A percentile compares a stretch with the other conserved stretches of the same genome.
Conservation (phyloP, 2,797 vertebrate genomes). For the Phaenicophaeus curvirostris region DNA sequence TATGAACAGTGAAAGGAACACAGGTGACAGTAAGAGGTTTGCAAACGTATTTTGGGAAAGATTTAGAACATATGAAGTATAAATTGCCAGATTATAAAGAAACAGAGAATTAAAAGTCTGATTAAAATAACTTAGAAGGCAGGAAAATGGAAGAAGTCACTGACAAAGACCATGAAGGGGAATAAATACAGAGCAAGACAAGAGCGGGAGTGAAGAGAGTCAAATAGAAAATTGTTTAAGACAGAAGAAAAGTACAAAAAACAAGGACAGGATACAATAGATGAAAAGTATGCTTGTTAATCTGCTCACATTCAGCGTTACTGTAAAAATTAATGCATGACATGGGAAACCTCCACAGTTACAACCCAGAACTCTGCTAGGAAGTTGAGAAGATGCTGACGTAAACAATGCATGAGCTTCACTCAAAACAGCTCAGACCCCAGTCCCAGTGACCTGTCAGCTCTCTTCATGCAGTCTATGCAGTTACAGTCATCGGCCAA, state of each 20-base stretch:
- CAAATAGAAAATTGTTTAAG: background rate
- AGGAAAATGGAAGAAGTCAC: background rate
- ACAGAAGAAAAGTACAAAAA: background rate
- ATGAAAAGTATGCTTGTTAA: background rate
- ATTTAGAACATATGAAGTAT: background rate
- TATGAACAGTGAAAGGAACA: background rate
- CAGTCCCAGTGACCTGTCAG: background rate
- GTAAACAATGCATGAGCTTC: accelerated
- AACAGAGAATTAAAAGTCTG: background rate
- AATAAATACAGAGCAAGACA: background rate
- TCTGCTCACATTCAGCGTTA: background rate
- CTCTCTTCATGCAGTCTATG: background rate
- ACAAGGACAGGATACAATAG: background rate
- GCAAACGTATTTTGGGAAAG: background rate
- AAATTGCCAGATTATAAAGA: background rate
- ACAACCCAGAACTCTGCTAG: background rate
- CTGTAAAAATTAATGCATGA: background rate
- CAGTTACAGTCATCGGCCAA: background rate
- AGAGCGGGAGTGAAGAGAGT: background rate
- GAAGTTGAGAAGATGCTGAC: background rate
- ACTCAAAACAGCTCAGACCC: accelerated
- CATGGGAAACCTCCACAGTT: background rate
- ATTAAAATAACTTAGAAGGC: background rate
- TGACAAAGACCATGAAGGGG: background rate
- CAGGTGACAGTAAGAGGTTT: background rate